Percentiles rank a stretch among this genome's conserved stretches.
These are phyloP conservation scores for Alentia gelatinosa DNA, from an alignment of 2,888 invertebrate species.

Conservation along the genomic window DNA sequence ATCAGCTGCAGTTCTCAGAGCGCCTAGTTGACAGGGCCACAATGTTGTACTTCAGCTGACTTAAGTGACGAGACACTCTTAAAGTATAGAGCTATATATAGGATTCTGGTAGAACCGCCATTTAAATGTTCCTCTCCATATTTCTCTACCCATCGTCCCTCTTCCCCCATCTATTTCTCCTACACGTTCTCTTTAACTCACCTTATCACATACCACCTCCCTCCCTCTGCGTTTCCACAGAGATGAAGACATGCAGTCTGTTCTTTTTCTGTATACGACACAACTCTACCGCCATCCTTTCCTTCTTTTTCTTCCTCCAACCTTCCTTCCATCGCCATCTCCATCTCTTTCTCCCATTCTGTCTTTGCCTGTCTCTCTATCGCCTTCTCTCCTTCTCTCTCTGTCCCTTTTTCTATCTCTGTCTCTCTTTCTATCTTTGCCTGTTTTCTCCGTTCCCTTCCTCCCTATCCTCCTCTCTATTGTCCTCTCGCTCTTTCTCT, in stretches of 20 bases:
- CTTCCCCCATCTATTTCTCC: not conserved
- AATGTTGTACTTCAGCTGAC: too few relatives aligned
- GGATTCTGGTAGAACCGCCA: too few relatives aligned
- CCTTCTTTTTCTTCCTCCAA: not conserved
- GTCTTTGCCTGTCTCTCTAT: not conserved
- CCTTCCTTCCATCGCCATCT: not conserved
- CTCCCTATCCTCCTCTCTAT: not conserved
- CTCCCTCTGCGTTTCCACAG: not conserved
- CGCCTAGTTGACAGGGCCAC: too few relatives aligned
- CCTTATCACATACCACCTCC: not conserved
- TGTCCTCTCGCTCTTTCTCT: not conserved
- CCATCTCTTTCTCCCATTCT: not conserved
- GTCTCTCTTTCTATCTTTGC: not conserved
- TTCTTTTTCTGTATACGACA: not conserved
- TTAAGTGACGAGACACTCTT: too few relatives aligned
- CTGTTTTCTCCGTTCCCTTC: not conserved
- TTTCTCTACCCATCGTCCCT: not conserved
- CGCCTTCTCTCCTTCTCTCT: not conserved
- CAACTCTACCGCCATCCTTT: not conserved
- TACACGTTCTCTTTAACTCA: not conserved
- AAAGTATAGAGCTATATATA: too few relatives aligned
- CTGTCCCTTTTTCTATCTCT: not conserved
- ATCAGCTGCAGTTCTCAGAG: too few relatives aligned
- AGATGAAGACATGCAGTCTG: too few relatives aligned
- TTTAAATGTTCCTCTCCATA: not conserved